These are phyloP conservation scores for Perizoma affinitatum DNA, from an alignment of 2,888 invertebrate genomes.

Conservation along the genomic window DNA sequence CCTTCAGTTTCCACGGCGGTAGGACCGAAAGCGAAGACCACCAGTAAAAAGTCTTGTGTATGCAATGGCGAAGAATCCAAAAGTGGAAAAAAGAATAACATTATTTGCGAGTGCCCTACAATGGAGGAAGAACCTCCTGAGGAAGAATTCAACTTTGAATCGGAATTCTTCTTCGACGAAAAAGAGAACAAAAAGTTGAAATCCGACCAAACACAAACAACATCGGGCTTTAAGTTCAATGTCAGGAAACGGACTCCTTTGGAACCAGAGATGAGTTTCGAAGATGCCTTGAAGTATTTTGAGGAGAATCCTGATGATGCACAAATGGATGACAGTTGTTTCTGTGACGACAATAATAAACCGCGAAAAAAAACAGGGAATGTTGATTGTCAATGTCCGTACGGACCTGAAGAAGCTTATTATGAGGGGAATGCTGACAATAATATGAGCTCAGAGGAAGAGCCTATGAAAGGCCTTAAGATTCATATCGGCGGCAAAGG, in stretches of 20 bases:
- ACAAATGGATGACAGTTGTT: constrained; percentile 24
- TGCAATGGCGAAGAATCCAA: constrained; percentile 7
- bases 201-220: constrained; percentile 54
- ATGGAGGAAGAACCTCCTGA: constrained; percentile 17
- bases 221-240: constrained; percentile 56
- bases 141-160: constrained; percentile 1
- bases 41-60: constrained; percentile 5
- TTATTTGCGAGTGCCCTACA: constrained; percentile 38
- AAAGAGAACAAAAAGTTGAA: constrained; percentile 42
- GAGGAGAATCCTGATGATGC: constrained; percentile 35
- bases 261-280: constrained; percentile 49
- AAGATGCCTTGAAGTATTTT: constrained; percentile 49
- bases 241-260: constrained; percentile 36
- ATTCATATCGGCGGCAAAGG: constrained; percentile 55
- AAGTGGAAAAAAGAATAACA: constrained; percentile 33
- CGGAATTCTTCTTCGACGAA: constrained; percentile 20
- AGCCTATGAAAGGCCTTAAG: constrained; percentile 44
- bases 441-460: background rate
- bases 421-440: too few species aligned
- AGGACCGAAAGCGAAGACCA: background rate
- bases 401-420: background rate
- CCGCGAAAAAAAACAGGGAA: background rate
- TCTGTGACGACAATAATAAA: constrained; percentile 21
- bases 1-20: background rate
- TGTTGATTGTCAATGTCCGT: constrained; percentile 48